These are phyloP conservation scores for Picathartes gymnocephalus DNA, from an alignment of 2,113 vertebrate species.

Conservation along the genomic window DNA sequence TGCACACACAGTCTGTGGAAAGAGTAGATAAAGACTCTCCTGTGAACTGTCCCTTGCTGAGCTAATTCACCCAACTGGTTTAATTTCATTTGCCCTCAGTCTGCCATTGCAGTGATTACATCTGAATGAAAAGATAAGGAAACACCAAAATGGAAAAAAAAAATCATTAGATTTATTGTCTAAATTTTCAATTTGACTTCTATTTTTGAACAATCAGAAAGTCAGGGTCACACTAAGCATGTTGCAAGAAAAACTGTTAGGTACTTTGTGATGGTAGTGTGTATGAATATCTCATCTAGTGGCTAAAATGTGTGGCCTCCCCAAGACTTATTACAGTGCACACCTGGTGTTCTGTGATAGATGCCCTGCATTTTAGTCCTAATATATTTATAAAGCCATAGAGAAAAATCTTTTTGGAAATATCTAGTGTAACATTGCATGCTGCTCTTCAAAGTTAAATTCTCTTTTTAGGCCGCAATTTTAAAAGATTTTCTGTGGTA, in stretches of 20 bases:
- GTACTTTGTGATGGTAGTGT: neutral
- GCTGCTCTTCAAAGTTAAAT: neutral
- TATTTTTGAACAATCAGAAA: neutral
- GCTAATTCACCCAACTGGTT: constrained; percentile 49
- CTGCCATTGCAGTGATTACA: neutral
- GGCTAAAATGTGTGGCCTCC: neutral
- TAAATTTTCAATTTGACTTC: neutral
- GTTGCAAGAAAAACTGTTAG: neutral
- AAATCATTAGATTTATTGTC: neutral
- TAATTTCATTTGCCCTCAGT: constrained; percentile 36
- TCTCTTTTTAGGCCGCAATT: rapidly evolving
- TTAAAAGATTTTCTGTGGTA: neutral
- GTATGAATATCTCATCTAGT: neutral
- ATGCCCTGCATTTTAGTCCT: neutral
- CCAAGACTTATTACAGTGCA: rapidly evolving
- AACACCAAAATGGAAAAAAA: neutral
- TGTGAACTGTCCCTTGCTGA: constrained; percentile 22
- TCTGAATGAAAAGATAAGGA: constrained; percentile 19
- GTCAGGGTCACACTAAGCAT: neutral
- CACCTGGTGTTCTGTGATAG: neutral
- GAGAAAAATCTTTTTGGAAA: neutral
- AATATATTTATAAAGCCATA: neutral
- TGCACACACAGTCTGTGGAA: neutral
- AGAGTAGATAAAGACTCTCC: constrained; percentile 43
- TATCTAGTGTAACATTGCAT: neutral